These are phyloP conservation scores for Perdix hodgsoniae DNA, from an alignment of 2,797 vertebrate genomes.

Conservation along the genomic window DNA sequence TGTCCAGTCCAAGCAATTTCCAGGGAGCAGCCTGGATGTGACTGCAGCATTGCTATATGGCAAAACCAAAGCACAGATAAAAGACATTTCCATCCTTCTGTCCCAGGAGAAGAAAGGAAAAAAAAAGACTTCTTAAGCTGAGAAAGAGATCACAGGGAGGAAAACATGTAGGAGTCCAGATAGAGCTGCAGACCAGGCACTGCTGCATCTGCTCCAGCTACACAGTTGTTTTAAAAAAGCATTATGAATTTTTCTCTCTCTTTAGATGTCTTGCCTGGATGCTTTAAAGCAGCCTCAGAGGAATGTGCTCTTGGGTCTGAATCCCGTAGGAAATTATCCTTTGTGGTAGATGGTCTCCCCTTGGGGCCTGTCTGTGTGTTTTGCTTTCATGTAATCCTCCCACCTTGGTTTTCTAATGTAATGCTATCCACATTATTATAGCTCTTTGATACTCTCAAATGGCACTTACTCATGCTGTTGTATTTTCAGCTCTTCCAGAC, in stretches of 20 bases:
- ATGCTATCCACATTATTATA: slow-evolving; percentile 65
- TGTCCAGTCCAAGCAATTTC: slow-evolving; percentile 2
- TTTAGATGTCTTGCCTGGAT: slow-evolving; percentile 67
- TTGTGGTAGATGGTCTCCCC: slow-evolving; percentile 66
- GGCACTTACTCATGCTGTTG: slow-evolving; percentile 44
- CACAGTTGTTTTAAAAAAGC: slow-evolving; percentile 32
- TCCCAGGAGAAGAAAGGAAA: background rate
- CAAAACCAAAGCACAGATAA: slow-evolving; percentile 51
- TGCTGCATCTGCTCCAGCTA: slow-evolving; percentile 49
- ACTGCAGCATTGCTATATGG: background rate
- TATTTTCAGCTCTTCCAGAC: slow-evolving; percentile 52
- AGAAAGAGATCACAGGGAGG: slow-evolving; percentile 54
- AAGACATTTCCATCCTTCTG: slow-evolving; percentile 35
- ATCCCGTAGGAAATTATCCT: slow-evolving; percentile 72
- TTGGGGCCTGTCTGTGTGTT: slow-evolving; percentile 68
- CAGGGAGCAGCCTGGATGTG: background rate
- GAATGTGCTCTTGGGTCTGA: slow-evolving; percentile 67
- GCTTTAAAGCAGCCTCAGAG: slow-evolving; percentile 71
- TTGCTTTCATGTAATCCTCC: slow-evolving; percentile 71
- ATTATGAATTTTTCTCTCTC: slow-evolving; percentile 53
- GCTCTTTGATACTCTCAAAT: slow-evolving; percentile 67
- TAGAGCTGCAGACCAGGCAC: slow-evolving; percentile 43
- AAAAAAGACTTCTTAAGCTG: background rate
- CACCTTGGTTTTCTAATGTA: slow-evolving; percentile 70
- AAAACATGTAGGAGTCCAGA: slow-evolving; percentile 60